Base-by-base conservation (phyloP, 2,113 vertebrate genomes). In the Rhegmatorhina hoffmannsi region DNA sequence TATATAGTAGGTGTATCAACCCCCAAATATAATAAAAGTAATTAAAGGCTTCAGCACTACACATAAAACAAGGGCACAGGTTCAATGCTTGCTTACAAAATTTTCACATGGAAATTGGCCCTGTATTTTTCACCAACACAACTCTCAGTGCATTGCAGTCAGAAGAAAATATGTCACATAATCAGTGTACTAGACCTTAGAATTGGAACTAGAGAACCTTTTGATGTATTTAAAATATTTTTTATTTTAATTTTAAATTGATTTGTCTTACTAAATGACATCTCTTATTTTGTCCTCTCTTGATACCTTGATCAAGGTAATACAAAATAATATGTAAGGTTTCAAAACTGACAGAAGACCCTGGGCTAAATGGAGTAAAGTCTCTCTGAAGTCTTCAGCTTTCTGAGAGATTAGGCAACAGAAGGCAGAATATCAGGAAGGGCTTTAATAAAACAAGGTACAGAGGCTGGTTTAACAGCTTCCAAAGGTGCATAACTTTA, bases 161-260 rank as follows among this genome's bases (percentile, higher is more conserved):
- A 50, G 62, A 92, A 91, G 40, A 72, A 87, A 93, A 85, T 67
- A 50, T 29, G 34, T 1, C 40, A 60, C 6, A 56, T 50, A 68
- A 26, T n/a, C 49, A 68, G 24, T 5, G 13, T 66, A 43, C 34
- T 46, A 79, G 31, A 24, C 40, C 17, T 93, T 75, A 84, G 9
- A 91, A 20, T 7, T 47, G 25, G 20, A 88, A 28, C 13, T 63
- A 56, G 4, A 87, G 68, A 88, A 91, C 25, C 23, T 74, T 90
- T 64, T 33, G 69, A 38, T 33, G 6, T 33, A 88, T 29, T 24
- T 64, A 28, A 72, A 91, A 91, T 34, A 90, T 49, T 68, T 25
- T 40, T 84, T 79, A 70, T 78, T 36, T 7, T 34, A 25, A 76
- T 94, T 95, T 94, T 93, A 34, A 92, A 77, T 76, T 63, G 69